Evolutionary conservation across 2,797 vertebrate genomes (phyloP).

Genomic region (Molothrus aeneus): DNA sequence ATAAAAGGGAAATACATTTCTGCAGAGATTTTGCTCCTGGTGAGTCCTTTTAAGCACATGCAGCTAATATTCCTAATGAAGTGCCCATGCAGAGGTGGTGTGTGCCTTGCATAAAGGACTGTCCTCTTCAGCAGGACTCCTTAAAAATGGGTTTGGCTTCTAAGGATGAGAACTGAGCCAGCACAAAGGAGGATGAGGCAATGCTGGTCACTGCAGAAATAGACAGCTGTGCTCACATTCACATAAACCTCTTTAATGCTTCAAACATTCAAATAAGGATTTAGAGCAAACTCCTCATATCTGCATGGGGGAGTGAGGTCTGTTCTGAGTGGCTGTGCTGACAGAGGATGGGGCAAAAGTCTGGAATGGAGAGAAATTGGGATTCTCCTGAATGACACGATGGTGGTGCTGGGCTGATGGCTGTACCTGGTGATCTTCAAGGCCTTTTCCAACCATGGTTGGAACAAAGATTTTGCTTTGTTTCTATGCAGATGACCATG

Average conservation of each 20-base stretch:
- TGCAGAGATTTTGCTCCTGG: not conserved
- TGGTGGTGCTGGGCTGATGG: not conserved
- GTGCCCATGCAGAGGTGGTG: not conserved
- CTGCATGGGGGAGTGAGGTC: not conserved
- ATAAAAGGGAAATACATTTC: slow-evolving; percentile 10
- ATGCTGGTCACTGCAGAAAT: not conserved
- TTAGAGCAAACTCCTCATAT: not conserved
- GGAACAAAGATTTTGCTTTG: no score
- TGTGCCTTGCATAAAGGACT: not conserved
- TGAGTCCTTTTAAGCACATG: not conserved
- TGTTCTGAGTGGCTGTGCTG: rapidly evolving
- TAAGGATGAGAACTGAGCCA: not conserved
- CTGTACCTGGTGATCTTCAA: rapidly evolving
- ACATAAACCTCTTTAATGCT: not conserved
- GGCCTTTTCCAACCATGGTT: rapidly evolving
- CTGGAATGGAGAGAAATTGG: not conserved
- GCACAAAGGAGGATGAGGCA: not conserved
- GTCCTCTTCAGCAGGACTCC: not conserved
- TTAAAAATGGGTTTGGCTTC: slow-evolving; percentile 9
- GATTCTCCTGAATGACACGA: rapidly evolving
- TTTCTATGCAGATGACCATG: no score
- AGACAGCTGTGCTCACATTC: not conserved
- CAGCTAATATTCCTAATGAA: not conserved
- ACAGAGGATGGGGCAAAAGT: not conserved
- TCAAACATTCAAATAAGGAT: not conserved